phyloP scores from a whole-genome alignment of 2,113 vertebrate genomes.

The Percina caprodes region DNA sequence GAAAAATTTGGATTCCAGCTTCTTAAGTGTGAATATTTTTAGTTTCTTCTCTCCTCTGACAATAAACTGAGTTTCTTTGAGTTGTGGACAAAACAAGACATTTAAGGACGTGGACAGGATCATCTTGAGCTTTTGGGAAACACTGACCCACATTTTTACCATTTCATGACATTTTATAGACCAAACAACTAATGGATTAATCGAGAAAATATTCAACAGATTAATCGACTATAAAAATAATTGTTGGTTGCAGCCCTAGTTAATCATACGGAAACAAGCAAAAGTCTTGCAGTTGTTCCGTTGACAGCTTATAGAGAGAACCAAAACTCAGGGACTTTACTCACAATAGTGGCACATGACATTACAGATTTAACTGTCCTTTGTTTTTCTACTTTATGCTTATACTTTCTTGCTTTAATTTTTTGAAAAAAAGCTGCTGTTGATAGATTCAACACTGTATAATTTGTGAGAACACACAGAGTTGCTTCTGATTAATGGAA shows the following conservation, averaged over 20 bases:
- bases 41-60: too few species aligned
- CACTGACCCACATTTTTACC: too few species aligned
- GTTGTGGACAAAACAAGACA: too few species aligned
- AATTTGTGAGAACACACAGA: conserved; percentile 55
- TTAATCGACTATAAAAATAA: too few species aligned
- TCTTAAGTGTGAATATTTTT: too few species aligned
- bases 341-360: not conserved
- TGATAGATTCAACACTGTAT: conserved; percentile 39
- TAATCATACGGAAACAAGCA: not conserved
- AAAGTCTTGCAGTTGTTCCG: not conserved
- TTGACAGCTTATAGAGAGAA: not conserved
- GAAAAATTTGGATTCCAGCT: too few species aligned
- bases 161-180: too few species aligned
- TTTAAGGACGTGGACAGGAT: too few species aligned
- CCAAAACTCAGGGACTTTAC: not conserved
- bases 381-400: not conserved
- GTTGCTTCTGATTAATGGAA: conserved; percentile 47
- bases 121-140: too few species aligned
- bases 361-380: not conserved
- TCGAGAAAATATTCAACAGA: too few species aligned
- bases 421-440: conserved; percentile 15
- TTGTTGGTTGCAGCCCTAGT: not conserved
- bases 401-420: not conserved
- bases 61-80: too few species aligned
- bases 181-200: too few species aligned